Base-by-base conservation (phyloP, 2,113 vertebrate species). In the Gavialis gangeticus region DNA sequence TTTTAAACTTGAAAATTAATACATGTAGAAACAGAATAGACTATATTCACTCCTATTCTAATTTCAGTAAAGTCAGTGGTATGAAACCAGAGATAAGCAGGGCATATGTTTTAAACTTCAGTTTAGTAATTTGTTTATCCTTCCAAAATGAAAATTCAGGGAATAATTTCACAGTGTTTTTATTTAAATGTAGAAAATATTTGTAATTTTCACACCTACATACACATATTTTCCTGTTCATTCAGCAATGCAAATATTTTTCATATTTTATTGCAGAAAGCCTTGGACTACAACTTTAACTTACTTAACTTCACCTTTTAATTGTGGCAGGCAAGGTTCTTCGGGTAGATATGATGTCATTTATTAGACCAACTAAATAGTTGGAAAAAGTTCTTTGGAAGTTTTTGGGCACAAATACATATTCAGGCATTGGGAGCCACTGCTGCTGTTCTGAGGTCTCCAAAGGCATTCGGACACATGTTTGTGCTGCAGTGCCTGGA, bases 201-300 rank as follows among this genome's bases (percentile, higher is more conserved):
- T 93, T 16, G 27, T 66, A 66, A 66, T 66, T 66, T 28, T 66
- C 63, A 66, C 28, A 66, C 27, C 28, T 66, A n/a, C 22, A 85
- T 89, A 89, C 78, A 91, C 87, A 89, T 28, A 46, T 6, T 91
- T 63, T 77, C 84, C 91, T 95, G 34, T 96, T 94, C 90, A 83
- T 55, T 96, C 91, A 92, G 88, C 88, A 94, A 96, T 96, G 95
- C 94, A 94, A 95, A 93, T 91, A 66, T 66, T 89, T 92, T 93
- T 95, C 94, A 94, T 34, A 66, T 66, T 66, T 66, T 66, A 66
- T 66, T 66, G 27, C 27, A 25, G 16, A 66, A 66, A 66, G 19
- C n/a, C n/a, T 28, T 66, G 1, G 37, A 76, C 55, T 84, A 80
- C 87, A 90, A 81, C 85, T 91, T 77, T 82, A 95, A 96, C 94